Conservation (phyloP, 1,140 invertebrate species). For the Drosophila nikananu region DNA sequence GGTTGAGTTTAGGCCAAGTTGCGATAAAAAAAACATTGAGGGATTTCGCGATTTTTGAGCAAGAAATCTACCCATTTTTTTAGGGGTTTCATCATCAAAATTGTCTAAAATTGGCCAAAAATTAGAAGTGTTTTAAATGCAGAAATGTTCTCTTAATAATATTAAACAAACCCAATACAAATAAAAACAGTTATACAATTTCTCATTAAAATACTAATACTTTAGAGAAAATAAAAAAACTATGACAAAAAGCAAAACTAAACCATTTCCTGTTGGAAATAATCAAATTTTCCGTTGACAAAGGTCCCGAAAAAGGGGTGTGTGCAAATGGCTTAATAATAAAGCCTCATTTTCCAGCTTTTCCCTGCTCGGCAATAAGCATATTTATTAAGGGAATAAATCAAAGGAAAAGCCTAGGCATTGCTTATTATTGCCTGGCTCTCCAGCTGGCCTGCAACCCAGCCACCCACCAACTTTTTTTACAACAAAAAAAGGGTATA, state of each 20-base stretch:
- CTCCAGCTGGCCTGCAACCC: constrained; percentile 13
- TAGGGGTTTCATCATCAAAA: no score
- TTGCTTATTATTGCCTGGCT: constrained; percentile 6
- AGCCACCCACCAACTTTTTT: constrained; percentile 10
- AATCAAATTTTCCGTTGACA: neutral
- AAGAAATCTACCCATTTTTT: no score
- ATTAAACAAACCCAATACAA: no score
- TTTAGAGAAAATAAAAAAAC: neutral
- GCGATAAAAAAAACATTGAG: no score
- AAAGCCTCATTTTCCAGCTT: constrained; percentile 22
- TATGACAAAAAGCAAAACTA: neutral
- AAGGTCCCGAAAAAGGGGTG: constrained; percentile 5
- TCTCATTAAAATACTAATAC: neutral
- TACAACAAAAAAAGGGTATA: neutral
- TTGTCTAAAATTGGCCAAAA: no score
- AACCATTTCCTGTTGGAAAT: constrained; percentile 8
- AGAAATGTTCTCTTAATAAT: no score
- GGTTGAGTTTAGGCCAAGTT: no score
- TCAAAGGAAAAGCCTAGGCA: neutral
- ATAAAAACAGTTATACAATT: no score
- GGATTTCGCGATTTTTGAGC: no score
- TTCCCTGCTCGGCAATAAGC: neutral
- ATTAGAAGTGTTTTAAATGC: no score
- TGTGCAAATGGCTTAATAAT: constrained; percentile 28
- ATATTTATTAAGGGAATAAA: neutral